phyloP scores from a whole-genome alignment of 2,113 vertebrate species.

The Jacana jacana region DNA sequence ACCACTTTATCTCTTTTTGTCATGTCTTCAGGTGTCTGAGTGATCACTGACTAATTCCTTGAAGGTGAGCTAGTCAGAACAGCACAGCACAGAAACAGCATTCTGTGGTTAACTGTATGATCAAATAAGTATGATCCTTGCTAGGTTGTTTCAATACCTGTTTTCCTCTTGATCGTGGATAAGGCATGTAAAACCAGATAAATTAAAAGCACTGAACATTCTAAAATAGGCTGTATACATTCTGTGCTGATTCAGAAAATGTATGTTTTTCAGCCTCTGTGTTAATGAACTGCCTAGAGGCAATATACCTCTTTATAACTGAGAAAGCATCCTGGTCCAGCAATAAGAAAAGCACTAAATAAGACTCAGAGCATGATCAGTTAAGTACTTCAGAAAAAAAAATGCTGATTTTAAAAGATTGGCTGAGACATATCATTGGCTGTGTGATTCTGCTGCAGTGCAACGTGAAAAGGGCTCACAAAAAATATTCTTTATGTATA shows the following conservation, averaged over 20 bases:
- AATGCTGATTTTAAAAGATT: not conserved
- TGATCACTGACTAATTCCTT: not conserved
- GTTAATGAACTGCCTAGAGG: not conserved
- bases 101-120: not conserved
- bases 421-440: not conserved
- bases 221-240: not conserved
- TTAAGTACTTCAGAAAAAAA: not conserved
- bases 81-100: not conserved
- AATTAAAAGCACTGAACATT: not conserved
- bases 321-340: not conserved
- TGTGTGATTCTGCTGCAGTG: not conserved
- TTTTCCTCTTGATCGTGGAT: not conserved
- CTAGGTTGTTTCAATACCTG: not conserved
- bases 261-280: not conserved
- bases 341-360: not conserved
- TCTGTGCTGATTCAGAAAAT: not conserved
- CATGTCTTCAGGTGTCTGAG: not conserved
- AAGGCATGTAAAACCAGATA: not conserved
- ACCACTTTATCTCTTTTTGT: not conserved
- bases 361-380: not conserved
- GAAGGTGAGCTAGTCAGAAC: not conserved
- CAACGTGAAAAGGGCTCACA: not conserved
- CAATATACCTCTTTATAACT: not conserved
- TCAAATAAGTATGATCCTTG: not conserved
- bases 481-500: not conserved